phyloP scores from a whole-genome alignment of 1,140 invertebrate species.

The Procambarus virginalis region DNA sequence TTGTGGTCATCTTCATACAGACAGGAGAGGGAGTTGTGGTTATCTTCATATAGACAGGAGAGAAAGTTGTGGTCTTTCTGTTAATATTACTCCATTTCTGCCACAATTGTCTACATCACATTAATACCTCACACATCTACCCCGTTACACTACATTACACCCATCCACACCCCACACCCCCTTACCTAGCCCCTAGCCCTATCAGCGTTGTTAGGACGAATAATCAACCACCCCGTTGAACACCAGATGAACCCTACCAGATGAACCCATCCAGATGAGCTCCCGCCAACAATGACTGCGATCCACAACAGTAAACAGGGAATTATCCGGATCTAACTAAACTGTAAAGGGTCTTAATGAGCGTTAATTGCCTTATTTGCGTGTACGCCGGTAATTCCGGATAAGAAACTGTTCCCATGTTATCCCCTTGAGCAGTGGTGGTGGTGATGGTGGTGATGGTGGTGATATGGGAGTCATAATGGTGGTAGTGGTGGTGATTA shows the following conservation, averaged over 20 bases:
- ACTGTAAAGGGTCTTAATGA: slow-evolving; percentile 16
- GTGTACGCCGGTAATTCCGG: not conserved
- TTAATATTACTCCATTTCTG: too few relatives aligned
- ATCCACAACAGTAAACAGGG: slow-evolving; percentile 6
- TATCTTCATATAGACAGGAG: too few relatives aligned
- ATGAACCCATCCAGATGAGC: not conserved
- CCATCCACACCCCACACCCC: not conserved
- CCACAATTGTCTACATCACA: too few relatives aligned
- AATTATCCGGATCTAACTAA: not conserved
- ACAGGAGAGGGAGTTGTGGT: too few relatives aligned
- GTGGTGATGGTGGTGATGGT: not conserved
- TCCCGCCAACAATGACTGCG: not conserved
- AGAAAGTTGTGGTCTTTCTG: too few relatives aligned
- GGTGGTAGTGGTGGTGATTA: too few relatives aligned
- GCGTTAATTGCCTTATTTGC: slow-evolving; percentile 35
- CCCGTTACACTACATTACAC: not conserved
- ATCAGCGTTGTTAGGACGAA: slow-evolving; percentile 6
- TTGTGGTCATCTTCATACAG: too few relatives aligned
- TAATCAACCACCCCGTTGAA: slow-evolving; percentile 1
- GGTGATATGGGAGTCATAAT: not conserved
- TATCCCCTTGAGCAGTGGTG: not conserved
- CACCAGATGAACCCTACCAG: too few relatives aligned
- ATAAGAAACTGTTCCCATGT: not conserved
- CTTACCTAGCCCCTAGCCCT: not conserved
- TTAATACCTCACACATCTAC: not conserved